Evolutionary conservation across 2,888 invertebrate genomes (phyloP).

Genomic region (Oegoconia quadripuncta): DNA sequence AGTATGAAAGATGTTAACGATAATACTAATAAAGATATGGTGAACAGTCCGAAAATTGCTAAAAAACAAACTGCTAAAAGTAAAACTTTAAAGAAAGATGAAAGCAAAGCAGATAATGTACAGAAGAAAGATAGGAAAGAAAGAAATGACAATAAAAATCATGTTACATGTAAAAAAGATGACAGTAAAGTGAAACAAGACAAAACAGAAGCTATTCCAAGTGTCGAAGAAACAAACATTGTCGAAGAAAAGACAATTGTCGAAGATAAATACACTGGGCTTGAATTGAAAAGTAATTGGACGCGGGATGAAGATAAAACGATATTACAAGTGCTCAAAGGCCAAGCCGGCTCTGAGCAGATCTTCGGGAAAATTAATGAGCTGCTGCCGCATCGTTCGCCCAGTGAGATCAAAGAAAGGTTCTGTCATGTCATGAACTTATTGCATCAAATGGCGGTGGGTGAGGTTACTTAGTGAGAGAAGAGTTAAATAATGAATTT

Average conservation of each 20-base stretch:
- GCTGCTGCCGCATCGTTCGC: constrained; percentile 75
- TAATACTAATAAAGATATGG: constrained; percentile 57
- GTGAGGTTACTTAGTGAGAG: constrained; percentile 59
- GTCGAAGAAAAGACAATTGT: background rate
- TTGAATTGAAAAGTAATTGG: constrained; percentile 71
- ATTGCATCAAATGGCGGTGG: constrained; percentile 80
- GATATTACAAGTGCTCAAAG: constrained; percentile 87
- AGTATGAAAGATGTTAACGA: constrained; percentile 62
- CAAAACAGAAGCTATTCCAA: constrained; percentile 21
- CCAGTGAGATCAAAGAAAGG: constrained; percentile 80
- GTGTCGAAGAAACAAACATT: background rate
- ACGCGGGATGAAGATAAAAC: constrained; percentile 90
- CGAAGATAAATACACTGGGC: constrained; percentile 8
- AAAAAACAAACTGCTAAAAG: constrained; percentile 28
- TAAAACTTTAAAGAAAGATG: constrained; percentile 33
- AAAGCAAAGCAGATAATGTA: constrained; percentile 22
- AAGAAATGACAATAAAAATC: constrained; percentile 27
- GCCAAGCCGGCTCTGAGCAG: constrained; percentile 81
- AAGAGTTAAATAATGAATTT: constrained; percentile 33
- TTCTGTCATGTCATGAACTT: constrained; percentile 81
- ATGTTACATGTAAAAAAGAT: constrained; percentile 31
- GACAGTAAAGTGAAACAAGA: constrained; percentile 42
- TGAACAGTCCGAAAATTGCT: constrained; percentile 44
- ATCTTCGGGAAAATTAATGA: constrained; percentile 79
- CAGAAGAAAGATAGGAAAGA: constrained; percentile 42